phyloP scores from a whole-genome alignment of 2,113 vertebrate species.

The Alectura lathami region DNA sequence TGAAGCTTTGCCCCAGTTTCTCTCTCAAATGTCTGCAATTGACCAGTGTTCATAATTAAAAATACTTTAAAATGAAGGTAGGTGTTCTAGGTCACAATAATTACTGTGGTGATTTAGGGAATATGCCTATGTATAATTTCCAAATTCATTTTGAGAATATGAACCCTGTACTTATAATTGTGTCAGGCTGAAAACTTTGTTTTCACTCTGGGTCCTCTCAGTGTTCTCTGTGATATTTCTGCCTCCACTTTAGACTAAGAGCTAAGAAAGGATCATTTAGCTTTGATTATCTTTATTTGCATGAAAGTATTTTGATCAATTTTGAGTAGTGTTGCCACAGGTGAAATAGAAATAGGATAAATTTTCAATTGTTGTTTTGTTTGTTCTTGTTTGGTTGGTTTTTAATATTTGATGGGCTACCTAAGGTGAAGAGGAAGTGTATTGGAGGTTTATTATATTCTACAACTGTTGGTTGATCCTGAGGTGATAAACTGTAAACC shows the following conservation, averaged over 20 bases:
- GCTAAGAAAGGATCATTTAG: background rate
- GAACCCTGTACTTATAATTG: background rate
- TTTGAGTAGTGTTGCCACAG: background rate
- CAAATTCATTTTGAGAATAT: background rate
- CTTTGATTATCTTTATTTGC: background rate
- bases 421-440: background rate
- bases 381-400: background rate
- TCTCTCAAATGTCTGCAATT: background rate
- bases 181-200: conserved; percentile 10
- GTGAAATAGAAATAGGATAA: background rate
- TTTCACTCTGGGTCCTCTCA: background rate
- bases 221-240: background rate
- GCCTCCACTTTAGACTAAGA: background rate
- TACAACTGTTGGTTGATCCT: background rate
- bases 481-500: background rate
- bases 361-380: background rate
- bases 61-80: background rate
- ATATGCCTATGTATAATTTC: conserved; percentile 26
- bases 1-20: conserved; percentile 23
- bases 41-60: conserved; percentile 11
- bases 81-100: conserved; percentile 56
- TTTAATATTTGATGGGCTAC: background rate
- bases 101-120: conserved; percentile 54
- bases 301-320: background rate
- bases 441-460: background rate